A percentile compares a stretch with the other conserved stretches of the same genome.
Conservation (phyloP, 1,140 invertebrate species). For the Lordiphosa mommai region DNA sequence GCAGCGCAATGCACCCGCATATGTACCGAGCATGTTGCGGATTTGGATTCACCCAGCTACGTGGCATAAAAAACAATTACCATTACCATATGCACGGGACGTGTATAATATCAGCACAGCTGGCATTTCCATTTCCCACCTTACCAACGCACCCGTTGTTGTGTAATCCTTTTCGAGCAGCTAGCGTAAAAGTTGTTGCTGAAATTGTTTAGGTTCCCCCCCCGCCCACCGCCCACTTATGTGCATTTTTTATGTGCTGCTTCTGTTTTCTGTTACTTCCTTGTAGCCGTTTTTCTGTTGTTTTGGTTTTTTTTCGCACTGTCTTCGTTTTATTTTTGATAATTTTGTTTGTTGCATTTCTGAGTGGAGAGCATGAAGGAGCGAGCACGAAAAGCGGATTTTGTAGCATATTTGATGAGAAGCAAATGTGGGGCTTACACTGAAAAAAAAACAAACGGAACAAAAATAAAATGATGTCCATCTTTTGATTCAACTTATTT, state of each 20-base stretch:
- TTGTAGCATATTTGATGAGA: constrained; percentile 62
- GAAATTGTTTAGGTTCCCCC: constrained; percentile 64
- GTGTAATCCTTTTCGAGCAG: constrained; percentile 61
- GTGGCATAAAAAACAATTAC: constrained; percentile 63
- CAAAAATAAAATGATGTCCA: no score
- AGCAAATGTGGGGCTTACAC: constrained; percentile 28
- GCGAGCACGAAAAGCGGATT: constrained; percentile 46
- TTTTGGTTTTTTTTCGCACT: constrained; percentile 14
- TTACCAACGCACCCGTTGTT: no score
- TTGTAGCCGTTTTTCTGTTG: no score
- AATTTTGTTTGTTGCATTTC: constrained; percentile 61
- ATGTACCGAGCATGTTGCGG: constrained; percentile 8
- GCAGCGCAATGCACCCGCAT: constrained; percentile 7
- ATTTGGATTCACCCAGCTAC: constrained; percentile 8
- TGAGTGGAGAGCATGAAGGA: constrained; percentile 1
- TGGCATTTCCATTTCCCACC: constrained; percentile 2
- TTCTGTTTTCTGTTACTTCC: constrained; percentile 15
- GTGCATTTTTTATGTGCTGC: constrained; percentile 47
- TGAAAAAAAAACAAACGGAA: no score
- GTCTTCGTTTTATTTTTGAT: constrained; percentile 63
- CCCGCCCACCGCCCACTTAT: background rate
- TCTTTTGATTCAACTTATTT: no score
- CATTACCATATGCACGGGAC: constrained; percentile 47
- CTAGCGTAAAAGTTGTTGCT: constrained; percentile 40
- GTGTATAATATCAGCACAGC: constrained; percentile 8